Base-by-base conservation (phyloP, 2,113 vertebrate species). In the Picathartes gymnocephalus region DNA sequence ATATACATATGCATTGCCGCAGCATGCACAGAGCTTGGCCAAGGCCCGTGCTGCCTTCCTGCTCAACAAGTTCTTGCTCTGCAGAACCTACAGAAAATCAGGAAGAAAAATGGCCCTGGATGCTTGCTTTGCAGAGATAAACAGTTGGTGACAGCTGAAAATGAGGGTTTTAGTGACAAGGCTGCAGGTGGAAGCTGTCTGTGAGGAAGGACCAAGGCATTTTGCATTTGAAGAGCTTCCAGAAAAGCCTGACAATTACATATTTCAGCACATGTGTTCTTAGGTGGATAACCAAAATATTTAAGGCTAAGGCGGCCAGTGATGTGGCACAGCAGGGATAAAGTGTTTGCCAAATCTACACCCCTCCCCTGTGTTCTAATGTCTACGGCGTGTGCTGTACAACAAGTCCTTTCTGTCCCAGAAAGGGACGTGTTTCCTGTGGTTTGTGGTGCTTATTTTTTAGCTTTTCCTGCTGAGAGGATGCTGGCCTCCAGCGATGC, bases 21-120 rank as follows among this genome's bases (percentile, higher is more conserved):
- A 20, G 16, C 17, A 4, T 2, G 2, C 50, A 10, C 11, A 27
- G 40, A 61, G 31, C 54, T 69, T 78, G 70, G 45, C 39, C 23
- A 7, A 56, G 24, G 48, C 56, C 33, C 0, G 0, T 51, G 82
- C 33, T 84, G 4, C 28, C 62, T 68, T 57, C 2, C 0, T 15
- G 23, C 44, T 76, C 27, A 71, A 22, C 1, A 22, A n/a, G 14
- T 68, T 76, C 40, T 65, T 77, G 45, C 42, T 77, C 60, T 78
- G 39, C 73, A 81, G 69, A 84, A n/a, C 15, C 48, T 33, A 18
- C 16, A 73, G 50, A 42, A 61, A 69, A 45, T n/a, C 17, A 84
- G 73, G 10, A 53, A 73, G 25, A 16, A 73, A 70, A 88, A 57
- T 27, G 28, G 20, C 30, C 37, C 68, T 42, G 68, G 25, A 11